Conservation (phyloP, 2,113 vertebrate genomes). For the Pipra filicauda region DNA sequence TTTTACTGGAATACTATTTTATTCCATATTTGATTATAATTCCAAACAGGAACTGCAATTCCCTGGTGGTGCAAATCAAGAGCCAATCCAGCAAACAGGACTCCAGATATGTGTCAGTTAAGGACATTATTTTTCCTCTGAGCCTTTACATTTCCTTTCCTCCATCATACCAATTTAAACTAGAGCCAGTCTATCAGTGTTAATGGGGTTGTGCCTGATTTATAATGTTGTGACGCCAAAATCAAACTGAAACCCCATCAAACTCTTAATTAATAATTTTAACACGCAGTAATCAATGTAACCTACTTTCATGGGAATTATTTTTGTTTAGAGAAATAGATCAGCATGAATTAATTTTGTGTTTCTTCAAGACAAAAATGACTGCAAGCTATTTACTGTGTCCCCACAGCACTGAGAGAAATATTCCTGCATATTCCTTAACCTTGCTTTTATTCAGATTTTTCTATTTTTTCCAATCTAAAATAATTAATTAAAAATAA, state of each 20-base stretch:
- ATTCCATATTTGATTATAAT: not conserved
- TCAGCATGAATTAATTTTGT: not conserved
- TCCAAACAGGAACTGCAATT: not conserved
- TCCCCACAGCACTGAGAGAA: not conserved
- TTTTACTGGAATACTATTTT: not conserved
- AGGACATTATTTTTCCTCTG: not conserved
- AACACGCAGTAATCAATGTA: not conserved
- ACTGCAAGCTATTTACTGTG: not conserved
- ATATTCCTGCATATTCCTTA: not conserved
- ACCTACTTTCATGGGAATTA: not conserved
- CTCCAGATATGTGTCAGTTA: not conserved
- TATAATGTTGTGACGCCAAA: not conserved
- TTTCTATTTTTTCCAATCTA: not conserved
- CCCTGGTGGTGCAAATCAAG: not conserved
- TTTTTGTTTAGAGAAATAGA: not conserved
- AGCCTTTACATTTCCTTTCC: not conserved
- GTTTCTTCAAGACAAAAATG: not conserved
- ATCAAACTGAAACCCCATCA: not conserved
- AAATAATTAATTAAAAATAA: not conserved
- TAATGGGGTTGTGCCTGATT: not conserved
- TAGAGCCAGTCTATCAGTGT: not conserved
- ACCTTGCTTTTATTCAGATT: not conserved
- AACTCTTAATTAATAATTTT: not conserved
- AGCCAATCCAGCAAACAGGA: not conserved
- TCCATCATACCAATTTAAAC: not conserved